Percentiles rank a stretch among this genome's conserved stretches.
Evolutionary conservation across 2,888 invertebrate species (phyloP).

Genomic region (Aromia moschata): DNA sequence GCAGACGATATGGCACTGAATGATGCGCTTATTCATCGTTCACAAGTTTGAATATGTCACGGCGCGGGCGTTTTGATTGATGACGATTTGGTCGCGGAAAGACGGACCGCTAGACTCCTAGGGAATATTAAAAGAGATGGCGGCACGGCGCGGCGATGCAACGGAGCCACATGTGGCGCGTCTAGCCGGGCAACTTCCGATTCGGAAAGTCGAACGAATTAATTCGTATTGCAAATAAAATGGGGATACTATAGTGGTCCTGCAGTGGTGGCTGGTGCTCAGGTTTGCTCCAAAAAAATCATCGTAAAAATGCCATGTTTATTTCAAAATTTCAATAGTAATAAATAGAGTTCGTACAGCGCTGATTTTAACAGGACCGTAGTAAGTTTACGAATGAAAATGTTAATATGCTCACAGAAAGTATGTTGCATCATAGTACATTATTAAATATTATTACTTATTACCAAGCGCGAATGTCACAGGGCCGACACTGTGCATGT

Average conservation of each 20-base stretch:
- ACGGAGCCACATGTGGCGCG: constrained; percentile 14
- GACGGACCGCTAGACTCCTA: constrained; percentile 3
- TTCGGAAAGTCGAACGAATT: not conserved
- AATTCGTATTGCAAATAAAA: not conserved
- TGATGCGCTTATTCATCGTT: constrained; percentile 13
- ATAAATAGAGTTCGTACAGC: not conserved
- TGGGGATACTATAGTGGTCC: not conserved
- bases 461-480: too few relatives aligned
- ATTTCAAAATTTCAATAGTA: not conserved
- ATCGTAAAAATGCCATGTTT: not conserved
- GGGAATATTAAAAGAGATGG: constrained; percentile 21
- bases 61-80: constrained; percentile 21
- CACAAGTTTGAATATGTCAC: constrained; percentile 18
- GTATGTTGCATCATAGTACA: too few relatives aligned
- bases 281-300: not conserved
- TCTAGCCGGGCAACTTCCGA: constrained; percentile 8
- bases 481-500: too few relatives aligned
- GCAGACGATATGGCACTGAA: constrained; percentile 7
- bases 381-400: too few relatives aligned
- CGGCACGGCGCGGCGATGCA: too few relatives aligned
- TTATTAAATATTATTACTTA: too few relatives aligned
- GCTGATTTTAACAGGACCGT: not conserved
- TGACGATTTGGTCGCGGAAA: constrained; percentile 16
- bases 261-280: not conserved
- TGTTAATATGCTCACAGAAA: too few relatives aligned